phyloP scores from a whole-genome alignment of 1,140 invertebrate species.

The Epicauta chinensis region DNA sequence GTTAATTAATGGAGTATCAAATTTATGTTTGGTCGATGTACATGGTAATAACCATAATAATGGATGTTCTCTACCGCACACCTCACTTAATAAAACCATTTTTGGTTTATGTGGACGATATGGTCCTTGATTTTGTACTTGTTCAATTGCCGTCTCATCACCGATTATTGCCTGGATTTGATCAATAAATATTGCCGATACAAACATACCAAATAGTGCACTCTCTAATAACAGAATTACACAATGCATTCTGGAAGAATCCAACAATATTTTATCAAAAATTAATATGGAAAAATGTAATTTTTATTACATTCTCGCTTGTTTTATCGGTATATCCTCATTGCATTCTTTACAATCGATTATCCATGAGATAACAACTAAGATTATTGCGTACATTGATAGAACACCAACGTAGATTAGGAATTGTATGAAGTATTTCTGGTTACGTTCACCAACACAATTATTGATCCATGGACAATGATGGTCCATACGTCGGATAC shows the following conservation, averaged over 20 bases:
- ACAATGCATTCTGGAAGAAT: slow-evolving; percentile 68
- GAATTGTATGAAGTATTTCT: slow-evolving; percentile 92
- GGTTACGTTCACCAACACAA: slow-evolving; percentile 89
- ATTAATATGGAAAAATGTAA: background rate
- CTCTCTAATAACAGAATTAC: slow-evolving; percentile 79
- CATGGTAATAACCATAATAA: slow-evolving; percentile 61
- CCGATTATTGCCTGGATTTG: slow-evolving; percentile 72
- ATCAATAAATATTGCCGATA: slow-evolving; percentile 82
- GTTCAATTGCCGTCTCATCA: slow-evolving; percentile 72
- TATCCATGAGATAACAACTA: slow-evolving; percentile 71
- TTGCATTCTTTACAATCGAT: slow-evolving; percentile 63
- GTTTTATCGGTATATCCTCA: slow-evolving; percentile 61
- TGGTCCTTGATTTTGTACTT: slow-evolving; percentile 63
- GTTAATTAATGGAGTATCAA: slow-evolving; percentile 52
- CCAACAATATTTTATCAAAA: background rate
- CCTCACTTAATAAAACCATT: slow-evolving; percentile 65
- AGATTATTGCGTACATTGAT: slow-evolving; percentile 60
- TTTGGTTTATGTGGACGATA: slow-evolving; percentile 60
- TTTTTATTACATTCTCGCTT: slow-evolving; percentile 62
- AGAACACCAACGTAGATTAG: slow-evolving; percentile 65
- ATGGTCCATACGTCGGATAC: slow-evolving; percentile 85
- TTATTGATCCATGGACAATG: slow-evolving; percentile 87
- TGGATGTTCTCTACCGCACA: slow-evolving; percentile 71
- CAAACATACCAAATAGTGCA: slow-evolving; percentile 82
- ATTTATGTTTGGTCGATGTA: slow-evolving; percentile 46